Base-by-base conservation (phyloP, 2,797 vertebrate genomes). In the Etheostoma perlongum region DNA sequence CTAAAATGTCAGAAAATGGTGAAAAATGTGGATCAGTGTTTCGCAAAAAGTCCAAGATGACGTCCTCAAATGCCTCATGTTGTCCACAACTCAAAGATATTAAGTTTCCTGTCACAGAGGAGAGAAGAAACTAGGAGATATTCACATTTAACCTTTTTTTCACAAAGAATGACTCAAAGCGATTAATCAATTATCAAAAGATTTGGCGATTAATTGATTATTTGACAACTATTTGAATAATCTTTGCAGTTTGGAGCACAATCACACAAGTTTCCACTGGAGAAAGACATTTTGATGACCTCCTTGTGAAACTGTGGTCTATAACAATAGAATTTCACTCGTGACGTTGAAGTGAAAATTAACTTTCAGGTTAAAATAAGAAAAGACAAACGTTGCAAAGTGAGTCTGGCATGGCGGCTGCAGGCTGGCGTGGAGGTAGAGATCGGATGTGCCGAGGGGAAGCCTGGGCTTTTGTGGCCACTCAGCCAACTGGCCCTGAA, bases 401-500 rank as follows among this genome's bases (percentile, higher is more conserved):
- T 49, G 90, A 92, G 90, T 87, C 72, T 67, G 42, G 76, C 87
- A 83, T 84, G 90, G 89, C 85, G 71, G 82, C 86, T 80, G 83
- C 79, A 65, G 82, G 81, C 83, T 79, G 80, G 83, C 88, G 88
- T 90, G 86, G 88, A 91, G 67, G 86, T 77, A 76, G 86, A 72
- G 90, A 92, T 92, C 91, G 91, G 93, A 94, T 94, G 89, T 93
- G 88, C 88, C 65, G 88, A 88, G 85, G 91, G 89, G 90, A 92
- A 92, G 89, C 91, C 90, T 87, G 87, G 81, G 93, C 89, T 91
- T 94, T 88, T 86, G 92, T 91, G 93, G 82, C 90, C 92, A 94
- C 94, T 95, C 94, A 94, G 92, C 92, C 93, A 93, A 92, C 89
- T 93, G 92, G 94, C 94, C 93, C 94, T 92, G 92, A 94, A 93